These are phyloP conservation scores for Phaenicophaeus curvirostris DNA, from an alignment of 2,797 vertebrate genomes.

Conservation along the genomic window DNA sequence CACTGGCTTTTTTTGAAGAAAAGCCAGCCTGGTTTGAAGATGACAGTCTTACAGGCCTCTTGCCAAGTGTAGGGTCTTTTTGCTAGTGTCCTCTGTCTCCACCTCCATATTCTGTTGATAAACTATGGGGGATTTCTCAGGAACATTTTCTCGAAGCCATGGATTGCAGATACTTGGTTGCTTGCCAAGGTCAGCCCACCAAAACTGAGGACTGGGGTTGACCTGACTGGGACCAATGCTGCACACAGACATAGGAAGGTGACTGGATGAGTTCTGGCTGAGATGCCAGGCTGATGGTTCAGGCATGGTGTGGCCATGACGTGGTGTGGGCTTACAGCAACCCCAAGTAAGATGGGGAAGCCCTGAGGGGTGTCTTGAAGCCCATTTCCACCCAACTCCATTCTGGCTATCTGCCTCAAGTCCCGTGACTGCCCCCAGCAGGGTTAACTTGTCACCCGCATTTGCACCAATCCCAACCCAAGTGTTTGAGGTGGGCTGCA, in stretches of 20 bases:
- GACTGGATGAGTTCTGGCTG: not conserved
- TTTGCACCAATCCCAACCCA: rapidly evolving
- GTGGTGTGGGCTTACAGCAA: not conserved
- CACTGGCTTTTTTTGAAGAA: not conserved
- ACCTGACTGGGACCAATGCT: too few species aligned
- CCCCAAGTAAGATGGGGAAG: not conserved
- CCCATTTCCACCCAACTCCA: not conserved
- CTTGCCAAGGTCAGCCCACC: too few species aligned
- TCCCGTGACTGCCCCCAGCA: not conserved
- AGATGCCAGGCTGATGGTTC: not conserved
- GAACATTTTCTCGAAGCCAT: too few species aligned
- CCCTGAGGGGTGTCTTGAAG: rapidly evolving
- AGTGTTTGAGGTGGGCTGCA: not conserved
- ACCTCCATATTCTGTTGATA: too few species aligned
- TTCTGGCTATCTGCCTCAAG: not conserved
- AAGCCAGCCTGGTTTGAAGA: too few species aligned
- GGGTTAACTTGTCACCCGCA: not conserved
- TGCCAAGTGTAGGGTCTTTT: too few species aligned
- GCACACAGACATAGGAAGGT: too few species aligned
- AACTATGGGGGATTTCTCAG: too few species aligned
- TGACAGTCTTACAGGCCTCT: too few species aligned
- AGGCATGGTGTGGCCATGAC: rapidly evolving
- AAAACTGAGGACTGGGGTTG: too few species aligned
- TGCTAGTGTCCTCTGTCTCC: too few species aligned
- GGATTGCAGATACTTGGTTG: too few species aligned